Conservation (phyloP, 2,797 vertebrate genomes). For the Alfaro cultratus region DNA sequence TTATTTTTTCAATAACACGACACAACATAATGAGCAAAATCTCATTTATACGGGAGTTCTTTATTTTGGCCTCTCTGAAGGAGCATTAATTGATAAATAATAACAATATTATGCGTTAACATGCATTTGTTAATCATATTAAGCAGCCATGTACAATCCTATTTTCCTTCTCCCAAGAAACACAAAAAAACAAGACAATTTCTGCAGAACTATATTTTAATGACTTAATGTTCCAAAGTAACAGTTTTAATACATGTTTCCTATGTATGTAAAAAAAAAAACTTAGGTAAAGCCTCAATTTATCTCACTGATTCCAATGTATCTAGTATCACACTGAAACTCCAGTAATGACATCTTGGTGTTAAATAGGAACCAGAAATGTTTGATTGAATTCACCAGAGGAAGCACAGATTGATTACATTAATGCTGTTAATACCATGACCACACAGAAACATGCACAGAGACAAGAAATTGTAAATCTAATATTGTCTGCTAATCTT, state of each 20-base stretch:
- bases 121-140: too few relatives aligned
- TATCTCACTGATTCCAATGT: not conserved
- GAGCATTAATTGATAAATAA: not conserved
- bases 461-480: conserved; percentile 37
- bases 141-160: not conserved
- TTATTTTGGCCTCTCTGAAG: not conserved
- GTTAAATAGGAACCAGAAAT: conserved; percentile 62
- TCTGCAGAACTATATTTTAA: too few relatives aligned
- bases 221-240: not conserved
- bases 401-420: conserved; percentile 53
- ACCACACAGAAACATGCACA: conserved; percentile 22
- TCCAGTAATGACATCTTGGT: conserved; percentile 18
- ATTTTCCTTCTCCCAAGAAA: not conserved
- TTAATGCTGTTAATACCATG: conserved; percentile 48
- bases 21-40: not conserved
- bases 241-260: not conserved
- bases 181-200: not conserved
- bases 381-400: conserved; percentile 56
- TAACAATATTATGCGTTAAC: too few relatives aligned
- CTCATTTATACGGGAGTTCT: not conserved
- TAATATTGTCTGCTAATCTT: conserved; percentile 29
- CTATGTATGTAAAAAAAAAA: not conserved
- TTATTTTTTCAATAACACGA: not conserved
- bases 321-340: not conserved
- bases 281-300: not conserved